phyloP scores from a whole-genome alignment of 1,140 invertebrate species.

The Riptortus pedestris region DNA sequence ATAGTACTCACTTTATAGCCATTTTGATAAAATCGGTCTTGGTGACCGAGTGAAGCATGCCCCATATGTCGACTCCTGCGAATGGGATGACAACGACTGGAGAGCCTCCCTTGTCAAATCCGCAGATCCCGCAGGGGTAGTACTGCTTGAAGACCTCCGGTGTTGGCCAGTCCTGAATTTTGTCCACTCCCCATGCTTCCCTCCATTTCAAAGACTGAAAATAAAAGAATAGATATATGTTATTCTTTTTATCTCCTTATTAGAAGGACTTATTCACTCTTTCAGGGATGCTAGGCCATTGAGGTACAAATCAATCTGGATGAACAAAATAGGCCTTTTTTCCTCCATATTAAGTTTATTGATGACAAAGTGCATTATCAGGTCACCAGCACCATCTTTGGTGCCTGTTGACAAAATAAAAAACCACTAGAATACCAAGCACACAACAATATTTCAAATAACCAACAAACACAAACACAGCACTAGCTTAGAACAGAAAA shows the following conservation, averaged over 20 bases:
- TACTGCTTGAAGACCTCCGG: slow-evolving; percentile 60
- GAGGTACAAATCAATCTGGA: no score
- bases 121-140: slow-evolving; percentile 62
- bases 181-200: slow-evolving; percentile 65
- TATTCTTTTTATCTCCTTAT: not conserved
- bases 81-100: slow-evolving; percentile 68
- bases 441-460: no score
- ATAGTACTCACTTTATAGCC: slow-evolving; percentile 44
- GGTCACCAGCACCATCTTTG: no score
- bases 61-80: slow-evolving; percentile 61
- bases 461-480: no score
- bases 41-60: slow-evolving; percentile 63
- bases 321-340: no score
- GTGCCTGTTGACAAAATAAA: no score
- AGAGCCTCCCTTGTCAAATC: slow-evolving; percentile 75
- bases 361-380: no score
- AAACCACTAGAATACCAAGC: no score
- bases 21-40: slow-evolving; percentile 60
- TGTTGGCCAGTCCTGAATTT: slow-evolving; percentile 51
- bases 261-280: no score
- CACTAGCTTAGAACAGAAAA: no score
- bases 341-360: no score
- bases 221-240: not conserved
- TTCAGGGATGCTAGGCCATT: no score
- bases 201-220: slow-evolving; percentile 64